phyloP scores from a whole-genome alignment of 2,113 vertebrate genomes.

The Bos javanicus region DNA sequence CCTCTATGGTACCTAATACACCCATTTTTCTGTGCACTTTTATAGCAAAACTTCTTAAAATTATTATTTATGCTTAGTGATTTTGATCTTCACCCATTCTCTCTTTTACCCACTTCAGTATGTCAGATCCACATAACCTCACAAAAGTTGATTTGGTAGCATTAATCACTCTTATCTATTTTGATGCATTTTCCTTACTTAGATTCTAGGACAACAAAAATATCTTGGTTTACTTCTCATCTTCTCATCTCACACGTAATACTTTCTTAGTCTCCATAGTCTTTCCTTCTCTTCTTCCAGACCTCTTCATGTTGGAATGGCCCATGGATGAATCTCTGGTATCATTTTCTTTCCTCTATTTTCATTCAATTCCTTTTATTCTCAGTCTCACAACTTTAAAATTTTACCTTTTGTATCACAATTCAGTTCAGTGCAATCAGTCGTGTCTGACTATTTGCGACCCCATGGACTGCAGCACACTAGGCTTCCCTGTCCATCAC shows the following conservation, averaged over 20 bases:
- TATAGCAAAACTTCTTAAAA: not conserved
- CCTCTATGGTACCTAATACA: not conserved
- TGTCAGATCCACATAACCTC: rapidly evolving
- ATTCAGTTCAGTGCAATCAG: not conserved
- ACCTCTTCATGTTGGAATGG: not conserved
- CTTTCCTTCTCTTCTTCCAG: not conserved
- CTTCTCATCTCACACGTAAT: not conserved
- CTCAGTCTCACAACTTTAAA: not conserved
- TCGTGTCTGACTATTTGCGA: rapidly evolving
- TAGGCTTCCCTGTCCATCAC: not conserved
- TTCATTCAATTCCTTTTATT: not conserved
- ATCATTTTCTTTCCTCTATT: not conserved
- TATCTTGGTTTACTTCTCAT: not conserved
- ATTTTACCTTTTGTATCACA: not conserved
- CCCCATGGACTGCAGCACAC: not conserved
- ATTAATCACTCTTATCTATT: not conserved
- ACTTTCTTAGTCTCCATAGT: not conserved
- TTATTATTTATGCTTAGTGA: not conserved
- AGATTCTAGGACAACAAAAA: not conserved
- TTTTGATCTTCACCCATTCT: not conserved
- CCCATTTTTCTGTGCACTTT: not conserved
- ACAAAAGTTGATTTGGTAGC: not conserved
- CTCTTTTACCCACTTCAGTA: not conserved
- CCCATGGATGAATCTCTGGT: not conserved
- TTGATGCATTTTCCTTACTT: not conserved